Evolutionary conservation across 2,113 vertebrate genomes (phyloP), one percentile per base, ranked within the genome.

Genomic region (Tichodroma muraria): DNA sequence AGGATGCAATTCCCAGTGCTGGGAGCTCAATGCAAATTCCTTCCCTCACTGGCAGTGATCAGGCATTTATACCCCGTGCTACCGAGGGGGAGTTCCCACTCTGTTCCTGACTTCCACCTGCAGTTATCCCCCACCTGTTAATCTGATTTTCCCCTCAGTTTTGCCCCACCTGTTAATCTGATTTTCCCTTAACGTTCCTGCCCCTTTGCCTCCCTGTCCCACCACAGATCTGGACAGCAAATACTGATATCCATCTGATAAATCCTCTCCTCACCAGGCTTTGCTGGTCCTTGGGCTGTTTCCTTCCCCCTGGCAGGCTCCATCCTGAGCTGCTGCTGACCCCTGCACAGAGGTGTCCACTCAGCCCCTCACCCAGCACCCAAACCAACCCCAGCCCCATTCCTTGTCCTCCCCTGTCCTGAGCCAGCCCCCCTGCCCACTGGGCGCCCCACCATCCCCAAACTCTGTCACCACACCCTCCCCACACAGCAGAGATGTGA

Each of bases 1-100:
- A 65, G 3, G 25, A 31, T 25, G 42, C 6, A 31, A 57, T 60
- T 69, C n/a, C 27, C 77, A 35, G 17, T 6, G 27, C 17, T 52
- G 45, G 50, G 15, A 80, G 30, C 33, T 25, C 49, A 57, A 10
- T 11, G 15, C 37, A 20, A 85, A 4, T 31, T 8, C 42, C 37
- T 15, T 37, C 75, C 1, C 5, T 38, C n/a, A 28, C 66, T 4
- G 3, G 35, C 23, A 70, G 40, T 9, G 37, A 30, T 8, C 53
- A 59, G 33, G 20, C 25, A 14, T 8, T 79, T 63, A 28, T 2
- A 57, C 2, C 16, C 37, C 0, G 0, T 44, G 30, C 11, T 49
- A 13, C 6, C 5, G 4, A 44, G 37, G 28, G 8, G 23, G 35
- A 45, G 13, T 20, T 73, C 27, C 33, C 50, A 35, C 40, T n/a